Conservation (phyloP, 2,113 vertebrate species). For the Vireo altiloquus region DNA sequence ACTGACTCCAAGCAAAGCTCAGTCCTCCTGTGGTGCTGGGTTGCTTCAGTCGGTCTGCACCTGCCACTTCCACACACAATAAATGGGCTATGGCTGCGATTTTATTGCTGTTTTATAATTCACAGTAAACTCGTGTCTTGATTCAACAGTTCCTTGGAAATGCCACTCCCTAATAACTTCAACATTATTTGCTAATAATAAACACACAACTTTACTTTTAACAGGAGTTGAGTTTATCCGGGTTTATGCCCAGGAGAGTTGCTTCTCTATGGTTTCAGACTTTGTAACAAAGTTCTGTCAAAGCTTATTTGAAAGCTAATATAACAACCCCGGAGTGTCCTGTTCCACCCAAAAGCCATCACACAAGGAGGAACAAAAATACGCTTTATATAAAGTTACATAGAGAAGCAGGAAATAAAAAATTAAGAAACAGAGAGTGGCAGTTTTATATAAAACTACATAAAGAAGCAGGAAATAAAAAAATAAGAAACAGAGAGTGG, state of each 20-base stretch:
- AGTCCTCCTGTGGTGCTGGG: background rate
- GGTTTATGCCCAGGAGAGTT: background rate
- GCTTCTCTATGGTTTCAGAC: background rate
- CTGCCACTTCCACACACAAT: background rate
- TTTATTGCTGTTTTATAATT: background rate
- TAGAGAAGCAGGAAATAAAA: background rate
- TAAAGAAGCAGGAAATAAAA: background rate
- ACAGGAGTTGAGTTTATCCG: background rate
- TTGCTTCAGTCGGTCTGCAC: background rate
- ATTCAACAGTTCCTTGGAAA: background rate
- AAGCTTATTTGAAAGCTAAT: background rate
- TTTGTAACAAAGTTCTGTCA: background rate
- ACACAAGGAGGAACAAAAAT: background rate
- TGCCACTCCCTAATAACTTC: too few species aligned
- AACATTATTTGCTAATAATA: fast-evolving
- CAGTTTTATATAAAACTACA: background rate
- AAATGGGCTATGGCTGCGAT: fast-evolving
- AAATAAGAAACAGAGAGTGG: background rate
- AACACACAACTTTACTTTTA: background rate
- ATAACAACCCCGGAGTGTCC: fast-evolving
- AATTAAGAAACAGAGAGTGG: background rate
- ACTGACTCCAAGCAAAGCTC: background rate
- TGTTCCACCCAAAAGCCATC: background rate
- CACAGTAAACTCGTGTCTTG: background rate
- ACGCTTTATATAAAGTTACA: background rate